A percentile compares a stretch with the other conserved stretches of the same genome.
Evolutionary conservation across 2,113 vertebrate species (phyloP).

Genomic region (Chloropsis hardwickii): DNA sequence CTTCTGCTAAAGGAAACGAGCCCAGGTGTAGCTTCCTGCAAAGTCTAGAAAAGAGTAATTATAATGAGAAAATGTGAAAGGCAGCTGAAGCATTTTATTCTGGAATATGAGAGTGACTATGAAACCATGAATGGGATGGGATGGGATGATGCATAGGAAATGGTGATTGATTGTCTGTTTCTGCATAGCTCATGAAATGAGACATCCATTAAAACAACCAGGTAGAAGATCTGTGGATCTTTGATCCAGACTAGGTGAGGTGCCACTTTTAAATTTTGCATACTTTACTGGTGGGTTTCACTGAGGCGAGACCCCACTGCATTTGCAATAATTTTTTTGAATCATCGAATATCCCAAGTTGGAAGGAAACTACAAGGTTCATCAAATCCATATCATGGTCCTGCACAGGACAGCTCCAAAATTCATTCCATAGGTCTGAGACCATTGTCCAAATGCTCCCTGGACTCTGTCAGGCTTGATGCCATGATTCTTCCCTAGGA

Average conservation of each 20-base stretch:
- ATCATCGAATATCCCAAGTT: neutral
- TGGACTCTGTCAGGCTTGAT: neutral
- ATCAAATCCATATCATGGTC: neutral
- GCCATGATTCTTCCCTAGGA: neutral
- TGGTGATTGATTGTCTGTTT: neutral
- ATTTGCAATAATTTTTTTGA: neutral
- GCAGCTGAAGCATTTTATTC: neutral
- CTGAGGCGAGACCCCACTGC: neutral
- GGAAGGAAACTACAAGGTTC: neutral
- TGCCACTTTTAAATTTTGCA: neutral
- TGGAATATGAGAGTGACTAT: neutral
- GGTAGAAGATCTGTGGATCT: neutral
- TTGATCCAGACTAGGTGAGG: neutral
- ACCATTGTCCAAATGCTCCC: neutral
- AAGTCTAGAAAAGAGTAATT: neutral
- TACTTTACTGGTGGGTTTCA: neutral
- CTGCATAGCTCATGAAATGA: neutral
- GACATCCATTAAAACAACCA: neutral
- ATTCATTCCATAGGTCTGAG: neutral
- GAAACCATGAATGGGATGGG: neutral
- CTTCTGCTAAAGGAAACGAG: neutral
- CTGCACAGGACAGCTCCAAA: neutral
- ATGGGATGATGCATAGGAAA: accelerated
- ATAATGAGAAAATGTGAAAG: neutral
- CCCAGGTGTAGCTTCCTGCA: neutral